Conservation (phyloP, 2,888 invertebrate genomes). For the Ptilodon capucinus region DNA sequence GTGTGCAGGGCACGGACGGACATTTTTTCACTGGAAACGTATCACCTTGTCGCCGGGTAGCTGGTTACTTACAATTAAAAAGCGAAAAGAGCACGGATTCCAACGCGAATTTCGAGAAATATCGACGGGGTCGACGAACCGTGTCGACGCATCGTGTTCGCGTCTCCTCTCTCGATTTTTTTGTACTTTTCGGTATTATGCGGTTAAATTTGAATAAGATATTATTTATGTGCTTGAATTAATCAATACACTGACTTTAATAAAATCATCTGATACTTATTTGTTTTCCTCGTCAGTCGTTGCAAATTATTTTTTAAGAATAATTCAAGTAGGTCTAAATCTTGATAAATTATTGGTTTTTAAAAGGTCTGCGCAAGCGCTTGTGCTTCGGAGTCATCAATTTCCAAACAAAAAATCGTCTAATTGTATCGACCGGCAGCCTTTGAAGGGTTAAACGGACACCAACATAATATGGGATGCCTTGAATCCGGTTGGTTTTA, state of each 20-base stretch:
- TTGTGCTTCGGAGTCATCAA: conserved; percentile 30
- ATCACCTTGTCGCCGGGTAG: conserved; percentile 75
- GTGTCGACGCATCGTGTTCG: conserved; percentile 76
- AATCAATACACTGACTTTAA: conserved; percentile 4
- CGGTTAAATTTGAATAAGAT: conserved; percentile 56
- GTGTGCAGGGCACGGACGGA: conserved; percentile 56
- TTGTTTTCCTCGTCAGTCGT: background rate
- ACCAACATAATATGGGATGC: conserved; percentile 32
- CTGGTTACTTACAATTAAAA: conserved; percentile 80
- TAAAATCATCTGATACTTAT: background rate
- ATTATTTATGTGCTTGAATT: conserved; percentile 43
- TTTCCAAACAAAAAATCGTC: conserved; percentile 34
- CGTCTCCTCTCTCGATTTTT: conserved; percentile 64
- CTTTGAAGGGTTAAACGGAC: conserved; percentile 38
- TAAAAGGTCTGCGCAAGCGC: conserved; percentile 15
- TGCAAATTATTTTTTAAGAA: background rate
- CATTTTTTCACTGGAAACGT: conserved; percentile 72
- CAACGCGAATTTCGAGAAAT: conserved; percentile 79
- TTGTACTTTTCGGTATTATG: conserved; percentile 63
- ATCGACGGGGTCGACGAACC: conserved; percentile 78
- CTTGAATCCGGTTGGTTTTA: conserved; percentile 40
- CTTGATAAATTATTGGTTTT: background rate
- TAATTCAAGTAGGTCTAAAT: background rate
- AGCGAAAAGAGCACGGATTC: conserved; percentile 79
- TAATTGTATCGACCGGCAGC: conserved; percentile 39